A percentile compares a stretch with the other conserved stretches of the same genome.
Evolutionary conservation across 2,797 vertebrate genomes (phyloP).

Genomic region (Neosilurus mollespiculum): DNA sequence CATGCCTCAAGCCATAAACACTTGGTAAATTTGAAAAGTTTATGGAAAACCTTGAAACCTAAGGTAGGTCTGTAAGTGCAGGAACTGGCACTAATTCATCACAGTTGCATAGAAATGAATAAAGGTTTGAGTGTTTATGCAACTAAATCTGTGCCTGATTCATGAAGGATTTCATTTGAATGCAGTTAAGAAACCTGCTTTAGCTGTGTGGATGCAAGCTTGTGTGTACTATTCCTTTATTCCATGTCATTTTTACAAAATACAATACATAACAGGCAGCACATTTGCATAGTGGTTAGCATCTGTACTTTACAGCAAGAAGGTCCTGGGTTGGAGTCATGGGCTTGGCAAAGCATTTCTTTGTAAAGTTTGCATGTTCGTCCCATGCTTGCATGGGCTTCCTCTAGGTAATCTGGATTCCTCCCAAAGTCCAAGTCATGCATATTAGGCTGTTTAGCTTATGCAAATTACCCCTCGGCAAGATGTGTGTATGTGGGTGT

Average conservation of each 20-base stretch:
- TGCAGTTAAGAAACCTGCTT: background rate
- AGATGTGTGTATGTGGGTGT: too few relatives aligned
- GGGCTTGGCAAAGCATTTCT: too few relatives aligned
- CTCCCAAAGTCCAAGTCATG: too few relatives aligned
- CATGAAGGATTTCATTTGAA: background rate
- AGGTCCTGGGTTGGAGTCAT: too few relatives aligned
- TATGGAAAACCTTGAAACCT: background rate
- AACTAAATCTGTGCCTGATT: background rate
- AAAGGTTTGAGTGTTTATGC: background rate
- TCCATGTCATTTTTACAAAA: background rate
- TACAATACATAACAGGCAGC: too few relatives aligned
- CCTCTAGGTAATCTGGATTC: too few relatives aligned
- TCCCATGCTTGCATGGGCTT: too few relatives aligned
- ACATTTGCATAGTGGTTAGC: too few relatives aligned
- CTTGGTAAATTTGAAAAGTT: background rate
- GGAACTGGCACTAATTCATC: background rate
- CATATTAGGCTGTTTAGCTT: too few relatives aligned
- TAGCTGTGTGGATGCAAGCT: background rate
- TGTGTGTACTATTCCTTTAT: background rate
- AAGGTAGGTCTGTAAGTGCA: background rate
- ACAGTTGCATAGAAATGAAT: background rate
- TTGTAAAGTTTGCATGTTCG: too few relatives aligned
- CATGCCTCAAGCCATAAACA: background rate
- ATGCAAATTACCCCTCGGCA: too few relatives aligned
- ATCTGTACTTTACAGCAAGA: too few relatives aligned